These are phyloP conservation scores for Plebejus anna DNA, from an alignment of 2,888 invertebrate species.

Conservation along the genomic window DNA sequence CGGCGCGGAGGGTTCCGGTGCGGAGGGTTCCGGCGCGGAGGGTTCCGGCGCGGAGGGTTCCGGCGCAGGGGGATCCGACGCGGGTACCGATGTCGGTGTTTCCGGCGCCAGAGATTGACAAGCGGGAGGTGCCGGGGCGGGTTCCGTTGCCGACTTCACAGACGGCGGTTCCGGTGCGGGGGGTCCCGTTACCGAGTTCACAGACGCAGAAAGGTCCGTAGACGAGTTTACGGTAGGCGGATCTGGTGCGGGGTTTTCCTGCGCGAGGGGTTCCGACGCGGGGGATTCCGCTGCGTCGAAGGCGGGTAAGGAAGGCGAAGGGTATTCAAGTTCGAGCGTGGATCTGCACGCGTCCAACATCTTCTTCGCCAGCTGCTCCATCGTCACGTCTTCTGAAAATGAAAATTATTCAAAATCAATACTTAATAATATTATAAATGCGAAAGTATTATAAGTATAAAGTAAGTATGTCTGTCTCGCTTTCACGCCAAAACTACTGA, in stretches of 20 bases:
- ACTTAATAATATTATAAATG: too few relatives aligned
- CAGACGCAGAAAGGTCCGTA: conserved; percentile 31
- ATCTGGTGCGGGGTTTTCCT: neutral
- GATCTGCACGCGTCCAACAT: conserved; percentile 52
- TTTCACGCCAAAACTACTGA: too few relatives aligned
- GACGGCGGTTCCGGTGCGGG: conserved; percentile 28
- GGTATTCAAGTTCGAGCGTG: conserved; percentile 37
- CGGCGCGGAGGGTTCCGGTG: neutral
- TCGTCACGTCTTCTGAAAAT: conserved; percentile 27
- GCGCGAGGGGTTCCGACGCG: neutral
- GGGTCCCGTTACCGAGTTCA: conserved; percentile 25
- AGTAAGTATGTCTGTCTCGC: too few relatives aligned
- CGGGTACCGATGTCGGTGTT: conserved; percentile 37
- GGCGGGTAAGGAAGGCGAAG: neutral
- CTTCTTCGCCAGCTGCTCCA: conserved; percentile 57
- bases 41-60: conserved; percentile 10
- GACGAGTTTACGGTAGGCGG: conserved; percentile 16
- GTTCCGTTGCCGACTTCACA: neutral
- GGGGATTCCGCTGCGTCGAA: conserved; percentile 42
- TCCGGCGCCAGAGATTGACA: neutral
- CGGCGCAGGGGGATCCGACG: neutral
- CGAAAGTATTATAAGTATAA: too few relatives aligned
- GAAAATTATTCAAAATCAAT: too few relatives aligned
- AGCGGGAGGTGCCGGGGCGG: neutral
- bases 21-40: neutral